Conservation (phyloP, 2,113 vertebrate genomes). For the Neodon shergylaensis region DNA sequence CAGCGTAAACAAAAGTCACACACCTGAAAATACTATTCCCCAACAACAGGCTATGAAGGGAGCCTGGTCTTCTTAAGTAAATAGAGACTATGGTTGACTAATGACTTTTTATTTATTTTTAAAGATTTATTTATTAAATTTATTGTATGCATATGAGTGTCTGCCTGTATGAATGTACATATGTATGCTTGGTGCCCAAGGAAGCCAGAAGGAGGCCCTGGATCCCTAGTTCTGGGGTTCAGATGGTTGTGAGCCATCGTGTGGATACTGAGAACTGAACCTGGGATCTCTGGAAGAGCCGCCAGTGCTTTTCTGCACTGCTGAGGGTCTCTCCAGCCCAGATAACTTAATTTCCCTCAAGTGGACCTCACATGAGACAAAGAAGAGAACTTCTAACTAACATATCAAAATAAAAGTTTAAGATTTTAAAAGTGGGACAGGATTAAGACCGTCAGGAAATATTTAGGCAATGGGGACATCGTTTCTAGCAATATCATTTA, state of each 20-base stretch:
- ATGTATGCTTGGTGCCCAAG: background rate
- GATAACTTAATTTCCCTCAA: constrained; percentile 18
- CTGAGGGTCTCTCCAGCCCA: too few relatives aligned
- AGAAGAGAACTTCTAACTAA: background rate
- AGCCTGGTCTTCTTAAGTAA: background rate
- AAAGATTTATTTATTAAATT: background rate
- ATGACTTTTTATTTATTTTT: background rate
- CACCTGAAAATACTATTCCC: too few relatives aligned
- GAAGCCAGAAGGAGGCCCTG: background rate
- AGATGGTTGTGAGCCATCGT: background rate
- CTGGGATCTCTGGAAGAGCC: background rate
- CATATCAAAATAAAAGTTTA: background rate
- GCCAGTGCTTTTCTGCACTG: background rate
- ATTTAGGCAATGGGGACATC: background rate
- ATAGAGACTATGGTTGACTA: background rate
- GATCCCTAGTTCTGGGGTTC: background rate
- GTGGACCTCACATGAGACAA: background rate
- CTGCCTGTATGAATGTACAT: background rate
- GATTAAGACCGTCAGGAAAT: background rate
- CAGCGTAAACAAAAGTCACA: too few relatives aligned
- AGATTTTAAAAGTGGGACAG: background rate
- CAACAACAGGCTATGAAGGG: background rate
- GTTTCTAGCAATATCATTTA: background rate
- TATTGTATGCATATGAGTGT: background rate
- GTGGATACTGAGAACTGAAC: background rate